A percentile compares a stretch with the other conserved stretches of the same genome.
Conservation (phyloP, 2,113 vertebrate genomes). For the Pardalotus punctatus region DNA sequence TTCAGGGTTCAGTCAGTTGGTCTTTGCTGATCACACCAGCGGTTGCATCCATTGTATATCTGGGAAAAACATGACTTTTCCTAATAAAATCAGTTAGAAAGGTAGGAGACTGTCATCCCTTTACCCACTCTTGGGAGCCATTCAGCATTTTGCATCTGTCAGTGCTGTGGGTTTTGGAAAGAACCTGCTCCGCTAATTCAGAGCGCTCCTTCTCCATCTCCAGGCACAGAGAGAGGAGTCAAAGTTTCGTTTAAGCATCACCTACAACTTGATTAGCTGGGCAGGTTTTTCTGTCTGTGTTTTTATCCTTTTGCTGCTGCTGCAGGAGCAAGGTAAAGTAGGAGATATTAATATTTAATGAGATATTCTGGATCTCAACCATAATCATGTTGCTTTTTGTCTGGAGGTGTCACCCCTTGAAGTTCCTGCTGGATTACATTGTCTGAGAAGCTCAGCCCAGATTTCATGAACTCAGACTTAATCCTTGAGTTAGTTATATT, state of each 20-base stretch:
- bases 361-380: neutral
- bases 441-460: neutral
- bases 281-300: neutral
- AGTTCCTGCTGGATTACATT: neutral
- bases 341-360: slow-evolving; percentile 7
- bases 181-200: neutral
- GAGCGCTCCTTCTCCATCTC: rapidly evolving
- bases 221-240: neutral
- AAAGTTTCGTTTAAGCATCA: neutral
- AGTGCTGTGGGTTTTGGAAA: neutral
- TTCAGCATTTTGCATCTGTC: neutral
- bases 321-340: neutral
- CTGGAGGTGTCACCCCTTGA: neutral
- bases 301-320: neutral
- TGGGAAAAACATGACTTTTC: neutral
- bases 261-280: neutral
- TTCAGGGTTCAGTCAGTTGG: neutral
- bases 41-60: neutral
- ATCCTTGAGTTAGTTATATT: neutral
- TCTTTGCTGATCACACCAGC: neutral
- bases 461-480: neutral
- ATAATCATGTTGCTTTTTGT: neutral
- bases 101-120: neutral
- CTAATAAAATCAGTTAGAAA: neutral
- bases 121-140: neutral